These are phyloP conservation scores for Acanthis flammea DNA, from an alignment of 2,797 vertebrate genomes.

Conservation along the genomic window DNA sequence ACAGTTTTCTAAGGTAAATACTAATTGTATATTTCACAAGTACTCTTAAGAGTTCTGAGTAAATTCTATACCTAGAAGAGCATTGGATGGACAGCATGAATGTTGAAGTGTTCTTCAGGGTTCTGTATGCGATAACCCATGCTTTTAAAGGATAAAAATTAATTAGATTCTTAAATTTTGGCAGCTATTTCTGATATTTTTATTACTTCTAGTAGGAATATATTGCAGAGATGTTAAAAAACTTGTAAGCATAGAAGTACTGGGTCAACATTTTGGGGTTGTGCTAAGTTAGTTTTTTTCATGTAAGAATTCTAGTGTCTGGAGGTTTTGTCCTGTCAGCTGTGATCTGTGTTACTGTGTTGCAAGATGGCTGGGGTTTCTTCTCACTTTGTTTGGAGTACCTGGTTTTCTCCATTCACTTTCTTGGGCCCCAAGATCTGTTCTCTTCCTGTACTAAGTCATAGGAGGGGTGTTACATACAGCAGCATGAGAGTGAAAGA, in stretches of 20 bases:
- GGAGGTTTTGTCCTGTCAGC: neutral
- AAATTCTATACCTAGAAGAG: neutral
- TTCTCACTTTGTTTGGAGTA: neutral
- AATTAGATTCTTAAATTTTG: neutral
- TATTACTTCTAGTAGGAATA: neutral
- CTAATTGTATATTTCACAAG: neutral
- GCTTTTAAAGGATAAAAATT: neutral
- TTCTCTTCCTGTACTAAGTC: neutral
- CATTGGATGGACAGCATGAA: neutral
- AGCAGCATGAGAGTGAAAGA: slow-evolving; percentile 37
- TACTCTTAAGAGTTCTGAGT: neutral
- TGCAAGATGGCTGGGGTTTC: neutral
- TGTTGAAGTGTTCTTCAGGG: neutral
- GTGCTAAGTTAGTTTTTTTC: neutral
- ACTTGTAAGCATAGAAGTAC: neutral
- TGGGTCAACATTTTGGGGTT: neutral
- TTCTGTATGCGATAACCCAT: neutral
- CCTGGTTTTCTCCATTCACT: neutral
- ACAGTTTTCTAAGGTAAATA: neutral
- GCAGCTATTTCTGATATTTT: neutral
- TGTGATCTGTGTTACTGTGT: neutral
- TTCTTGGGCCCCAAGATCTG: neutral
- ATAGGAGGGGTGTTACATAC: neutral
- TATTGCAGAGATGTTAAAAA: neutral
- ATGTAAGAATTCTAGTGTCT: neutral